Percentiles rank a stretch among this genome's conserved stretches.
Conservation (phyloP, 2,888 invertebrate species). For the Campopleginae sp. region DNA sequence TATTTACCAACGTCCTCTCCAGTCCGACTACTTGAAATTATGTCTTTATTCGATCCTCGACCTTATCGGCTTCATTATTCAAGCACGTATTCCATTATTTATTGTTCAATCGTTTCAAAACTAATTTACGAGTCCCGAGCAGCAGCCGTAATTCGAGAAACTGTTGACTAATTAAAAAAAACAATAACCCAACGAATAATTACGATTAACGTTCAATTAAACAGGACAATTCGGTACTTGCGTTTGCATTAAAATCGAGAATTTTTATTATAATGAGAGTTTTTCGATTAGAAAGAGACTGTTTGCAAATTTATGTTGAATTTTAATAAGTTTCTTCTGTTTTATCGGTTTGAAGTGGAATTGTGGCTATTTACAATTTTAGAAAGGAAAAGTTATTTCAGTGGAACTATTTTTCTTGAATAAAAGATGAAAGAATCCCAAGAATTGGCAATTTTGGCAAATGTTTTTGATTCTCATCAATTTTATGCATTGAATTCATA, state of each 20-base stretch:
- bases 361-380: background rate
- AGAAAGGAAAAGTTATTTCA: slow-evolving; percentile 2
- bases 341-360: background rate
- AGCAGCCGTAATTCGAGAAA: slow-evolving; percentile 24
- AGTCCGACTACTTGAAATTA: slow-evolving; percentile 30
- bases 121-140: slow-evolving; percentile 48
- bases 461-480: background rate
- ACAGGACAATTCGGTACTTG: slow-evolving; percentile 17
- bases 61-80: slow-evolving; percentile 32
- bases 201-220: background rate
- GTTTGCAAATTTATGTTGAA: background rate
- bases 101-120: slow-evolving; percentile 43
- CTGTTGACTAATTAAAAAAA: slow-evolving; percentile 20
- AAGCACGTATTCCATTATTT: background rate
- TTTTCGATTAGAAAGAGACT: background rate
- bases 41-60: slow-evolving; percentile 57
- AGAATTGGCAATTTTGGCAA: background rate
- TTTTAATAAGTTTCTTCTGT: slow-evolving; percentile 6
- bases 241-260: background rate
- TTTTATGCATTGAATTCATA: background rate
- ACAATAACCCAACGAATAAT: background rate
- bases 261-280: background rate
- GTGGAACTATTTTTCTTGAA: background rate
- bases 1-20: slow-evolving; percentile 18
- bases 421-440: background rate